These are phyloP conservation scores for Drosophila persimilis DNA, from an alignment of 1,140 invertebrate species.

Conservation along the genomic window DNA sequence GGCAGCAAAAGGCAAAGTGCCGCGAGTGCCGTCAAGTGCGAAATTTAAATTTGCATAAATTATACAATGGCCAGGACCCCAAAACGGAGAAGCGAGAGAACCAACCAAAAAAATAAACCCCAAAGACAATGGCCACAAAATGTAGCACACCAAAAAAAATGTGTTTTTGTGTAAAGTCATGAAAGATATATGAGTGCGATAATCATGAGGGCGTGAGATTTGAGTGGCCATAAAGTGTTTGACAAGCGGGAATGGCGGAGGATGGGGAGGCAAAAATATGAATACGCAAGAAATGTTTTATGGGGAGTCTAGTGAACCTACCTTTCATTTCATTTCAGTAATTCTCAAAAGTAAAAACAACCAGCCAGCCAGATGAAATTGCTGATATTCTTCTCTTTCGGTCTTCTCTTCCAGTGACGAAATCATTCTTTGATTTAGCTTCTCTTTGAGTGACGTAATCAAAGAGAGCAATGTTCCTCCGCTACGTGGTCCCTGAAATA, in stretches of 20 bases:
- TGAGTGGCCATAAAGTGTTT: conserved; percentile 51
- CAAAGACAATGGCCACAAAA: conserved; percentile 33
- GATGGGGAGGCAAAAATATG: conserved; percentile 9
- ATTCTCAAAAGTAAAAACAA: no score
- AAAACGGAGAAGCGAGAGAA: conserved; percentile 3
- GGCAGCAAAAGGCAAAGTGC: conserved; percentile 40
- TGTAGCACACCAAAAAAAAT: conserved; percentile 37
- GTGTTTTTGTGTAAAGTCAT: conserved; percentile 51
- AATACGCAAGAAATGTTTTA: no score
- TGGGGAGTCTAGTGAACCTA: no score
- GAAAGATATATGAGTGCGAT: conserved; percentile 47
- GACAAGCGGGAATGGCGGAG: conserved; percentile 2
- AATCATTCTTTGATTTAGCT: no score
- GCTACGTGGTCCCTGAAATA: no score
- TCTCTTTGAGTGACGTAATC: no score
- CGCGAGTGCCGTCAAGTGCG: conserved; percentile 52
- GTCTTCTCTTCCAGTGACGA: no score
- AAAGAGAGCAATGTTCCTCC: no score
- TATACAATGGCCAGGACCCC: conserved; percentile 43
- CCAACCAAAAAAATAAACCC: conserved; percentile 5
- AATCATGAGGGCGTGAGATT: conserved; percentile 46
- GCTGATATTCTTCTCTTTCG: no score
- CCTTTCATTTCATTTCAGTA: no score
- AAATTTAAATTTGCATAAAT: conserved; percentile 56
- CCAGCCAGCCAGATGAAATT: no score